phyloP scores from a whole-genome alignment of 2,113 vertebrate genomes.

The Catharus minimus region DNA sequence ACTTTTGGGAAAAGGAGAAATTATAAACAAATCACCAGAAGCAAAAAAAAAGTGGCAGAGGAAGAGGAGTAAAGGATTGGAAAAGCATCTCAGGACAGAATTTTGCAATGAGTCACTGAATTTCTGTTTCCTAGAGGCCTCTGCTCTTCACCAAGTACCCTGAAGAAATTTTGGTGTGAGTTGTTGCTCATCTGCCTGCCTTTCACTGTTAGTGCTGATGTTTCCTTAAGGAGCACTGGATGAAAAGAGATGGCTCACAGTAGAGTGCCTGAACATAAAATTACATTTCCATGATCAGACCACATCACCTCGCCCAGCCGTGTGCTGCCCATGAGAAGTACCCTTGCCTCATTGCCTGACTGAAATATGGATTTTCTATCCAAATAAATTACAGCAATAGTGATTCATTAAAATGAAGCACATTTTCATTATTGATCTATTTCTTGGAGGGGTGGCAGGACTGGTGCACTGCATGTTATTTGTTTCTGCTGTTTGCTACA shows the following conservation, averaged over 20 bases:
- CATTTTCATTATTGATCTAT: constrained; percentile 40
- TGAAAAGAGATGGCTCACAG: background rate
- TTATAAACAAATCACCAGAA: background rate
- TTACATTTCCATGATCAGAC: background rate
- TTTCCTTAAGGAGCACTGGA: background rate
- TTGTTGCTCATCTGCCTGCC: background rate
- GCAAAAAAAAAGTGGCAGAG: background rate
- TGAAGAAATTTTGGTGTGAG: background rate
- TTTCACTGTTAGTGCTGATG: background rate
- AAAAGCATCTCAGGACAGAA: background rate
- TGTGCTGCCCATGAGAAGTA: background rate
- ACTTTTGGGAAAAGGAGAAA: background rate
- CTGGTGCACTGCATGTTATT: background rate
- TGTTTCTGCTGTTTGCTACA: background rate
- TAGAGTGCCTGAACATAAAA: background rate
- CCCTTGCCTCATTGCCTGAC: background rate
- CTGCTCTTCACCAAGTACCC: background rate
- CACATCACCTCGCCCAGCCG: background rate
- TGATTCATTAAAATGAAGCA: constrained; percentile 10
- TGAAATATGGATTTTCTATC: constrained; percentile 8
- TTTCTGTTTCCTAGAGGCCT: background rate
- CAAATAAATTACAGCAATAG: constrained; percentile 1
- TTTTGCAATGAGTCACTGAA: background rate
- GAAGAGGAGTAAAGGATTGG: background rate
- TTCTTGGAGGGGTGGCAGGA: background rate